Conservation (phyloP, 2,113 vertebrate genomes). For the Callochromis pleurospilus region DNA sequence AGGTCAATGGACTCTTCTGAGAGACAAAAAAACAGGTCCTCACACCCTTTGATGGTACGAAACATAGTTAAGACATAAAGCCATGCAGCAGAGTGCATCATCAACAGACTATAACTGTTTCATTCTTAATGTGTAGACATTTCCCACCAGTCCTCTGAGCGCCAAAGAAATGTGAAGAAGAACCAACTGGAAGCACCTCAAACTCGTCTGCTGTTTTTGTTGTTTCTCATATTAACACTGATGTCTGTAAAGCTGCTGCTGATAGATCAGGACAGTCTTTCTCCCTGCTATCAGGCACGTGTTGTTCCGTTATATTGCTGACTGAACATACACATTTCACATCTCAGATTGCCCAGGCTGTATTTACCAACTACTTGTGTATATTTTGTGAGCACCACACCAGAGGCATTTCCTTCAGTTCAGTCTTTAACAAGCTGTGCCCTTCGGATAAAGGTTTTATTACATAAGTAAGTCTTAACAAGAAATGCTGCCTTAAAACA, state of each 20-base stretch:
- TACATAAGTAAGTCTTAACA: background rate
- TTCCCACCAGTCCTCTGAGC: background rate
- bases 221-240: background rate
- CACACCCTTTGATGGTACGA: background rate
- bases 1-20: constrained; percentile 88
- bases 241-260: background rate
- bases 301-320: background rate
- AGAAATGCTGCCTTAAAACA: background rate
- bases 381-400: background rate
- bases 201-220: background rate
- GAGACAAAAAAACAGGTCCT: constrained; percentile 4
- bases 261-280: background rate
- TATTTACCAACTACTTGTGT: background rate
- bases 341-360: background rate
- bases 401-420: background rate
- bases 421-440: background rate
- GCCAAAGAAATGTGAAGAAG: constrained; percentile 8
- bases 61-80: background rate
- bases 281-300: fast-evolving
- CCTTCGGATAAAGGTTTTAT: background rate
- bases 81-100: background rate
- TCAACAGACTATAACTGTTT: background rate
- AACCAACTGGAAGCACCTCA: background rate
- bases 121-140: background rate
- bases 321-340: background rate